Conservation (phyloP, 2,113 vertebrate genomes). For the Antennarius striatus region DNA sequence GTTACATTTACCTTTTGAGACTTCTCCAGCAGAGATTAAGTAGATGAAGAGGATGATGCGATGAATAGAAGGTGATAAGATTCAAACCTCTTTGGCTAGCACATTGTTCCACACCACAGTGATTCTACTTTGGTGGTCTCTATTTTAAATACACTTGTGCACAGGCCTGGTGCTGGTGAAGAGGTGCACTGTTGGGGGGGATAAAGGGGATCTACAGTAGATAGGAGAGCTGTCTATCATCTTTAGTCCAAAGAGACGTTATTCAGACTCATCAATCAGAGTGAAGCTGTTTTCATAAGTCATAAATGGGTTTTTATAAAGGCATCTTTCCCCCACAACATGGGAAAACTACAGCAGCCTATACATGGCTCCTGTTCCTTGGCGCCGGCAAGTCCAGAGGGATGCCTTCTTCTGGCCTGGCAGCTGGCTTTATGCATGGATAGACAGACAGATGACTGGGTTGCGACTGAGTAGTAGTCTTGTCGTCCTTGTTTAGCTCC, state of each 20-base stretch:
- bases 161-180: slow-evolving; percentile 10
- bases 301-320: slow-evolving; percentile 57
- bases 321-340: slow-evolving; percentile 49
- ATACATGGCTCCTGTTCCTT: slow-evolving; percentile 50
- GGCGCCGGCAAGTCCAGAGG: slow-evolving; percentile 68
- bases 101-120: slow-evolving; percentile 15
- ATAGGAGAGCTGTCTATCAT: slow-evolving; percentile 52
- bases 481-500: slow-evolving; percentile 53
- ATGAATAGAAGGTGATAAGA: slow-evolving; percentile 36
- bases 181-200: slow-evolving; percentile 33
- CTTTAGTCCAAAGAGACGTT: slow-evolving; percentile 37
- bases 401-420: slow-evolving; percentile 59
- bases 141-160: slow-evolving; percentile 50
- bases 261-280: slow-evolving; percentile 67
- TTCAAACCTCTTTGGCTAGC: slow-evolving; percentile 7
- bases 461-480: slow-evolving; percentile 43
- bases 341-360: slow-evolving; percentile 45
- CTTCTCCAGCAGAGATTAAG: slow-evolving; percentile 6
- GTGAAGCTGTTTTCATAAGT: slow-evolving; percentile 60
- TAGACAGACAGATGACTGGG: slow-evolving; percentile 45
- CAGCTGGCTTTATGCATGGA: slow-evolving; percentile 52
- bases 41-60: not conserved
- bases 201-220: slow-evolving; percentile 30
- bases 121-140: slow-evolving; percentile 38
- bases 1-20: not conserved